A percentile compares a stretch with the other conserved stretches of the same genome.
These are phyloP conservation scores for Musca vetustissima DNA, from an alignment of 1,140 invertebrate species.

Conservation along the genomic window DNA sequence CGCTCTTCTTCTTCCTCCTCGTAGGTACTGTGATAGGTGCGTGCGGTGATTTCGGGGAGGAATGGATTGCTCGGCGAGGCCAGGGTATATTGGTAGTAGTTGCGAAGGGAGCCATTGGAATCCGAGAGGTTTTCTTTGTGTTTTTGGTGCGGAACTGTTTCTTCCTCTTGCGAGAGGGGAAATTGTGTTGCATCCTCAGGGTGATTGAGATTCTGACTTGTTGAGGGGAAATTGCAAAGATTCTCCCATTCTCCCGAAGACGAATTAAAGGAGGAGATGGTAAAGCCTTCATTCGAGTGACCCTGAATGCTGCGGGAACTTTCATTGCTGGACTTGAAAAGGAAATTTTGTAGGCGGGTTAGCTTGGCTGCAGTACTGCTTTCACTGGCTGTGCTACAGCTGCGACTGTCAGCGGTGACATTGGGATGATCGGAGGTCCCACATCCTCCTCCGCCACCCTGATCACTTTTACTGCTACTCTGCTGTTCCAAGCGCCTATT, in stretches of 20 bases:
- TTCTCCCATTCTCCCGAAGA: constrained; percentile 53
- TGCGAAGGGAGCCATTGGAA: constrained; percentile 29
- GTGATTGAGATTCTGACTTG: constrained; percentile 23
- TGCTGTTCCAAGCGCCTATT: constrained; percentile 12
- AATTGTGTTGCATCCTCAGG: not conserved
- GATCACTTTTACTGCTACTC: constrained; percentile 30
- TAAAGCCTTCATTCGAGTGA: constrained; percentile 51
- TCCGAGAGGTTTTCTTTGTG: constrained; percentile 8
- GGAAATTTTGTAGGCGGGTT: constrained; percentile 50
- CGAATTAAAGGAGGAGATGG: constrained; percentile 48
- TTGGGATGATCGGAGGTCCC: not conserved
- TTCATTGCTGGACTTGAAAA: constrained; percentile 52
- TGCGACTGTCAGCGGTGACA: constrained; percentile 35
- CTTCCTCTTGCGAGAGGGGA: not conserved
- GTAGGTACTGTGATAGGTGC: constrained; percentile 48
- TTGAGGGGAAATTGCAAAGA: constrained; percentile 42
- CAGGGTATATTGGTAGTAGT: constrained; percentile 50
- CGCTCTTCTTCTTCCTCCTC: constrained; percentile 30
- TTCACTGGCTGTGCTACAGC: constrained; percentile 50
- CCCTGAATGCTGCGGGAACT: constrained; percentile 46
- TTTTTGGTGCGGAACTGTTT: not conserved
- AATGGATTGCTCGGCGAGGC: constrained; percentile 54
- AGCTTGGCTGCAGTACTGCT: constrained; percentile 49
- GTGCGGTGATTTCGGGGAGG: constrained; percentile 50
- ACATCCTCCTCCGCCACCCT: not conserved